Base-by-base conservation (phyloP, 2,888 invertebrate genomes). In the Liposcelis brunnea region DNA sequence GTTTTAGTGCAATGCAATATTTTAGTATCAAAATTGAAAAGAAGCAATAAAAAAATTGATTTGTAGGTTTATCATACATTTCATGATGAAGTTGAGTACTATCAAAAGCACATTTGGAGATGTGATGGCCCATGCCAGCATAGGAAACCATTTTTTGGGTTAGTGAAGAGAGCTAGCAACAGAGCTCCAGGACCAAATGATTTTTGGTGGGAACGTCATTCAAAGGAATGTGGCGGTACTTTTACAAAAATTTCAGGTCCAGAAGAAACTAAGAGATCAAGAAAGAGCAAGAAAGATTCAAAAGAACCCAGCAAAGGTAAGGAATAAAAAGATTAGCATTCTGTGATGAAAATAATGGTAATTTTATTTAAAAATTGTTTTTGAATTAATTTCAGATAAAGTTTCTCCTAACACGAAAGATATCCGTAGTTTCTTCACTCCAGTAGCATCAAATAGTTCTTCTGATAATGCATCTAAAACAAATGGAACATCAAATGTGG, bases 31-130 rank as follows among this genome's bases (percentile, higher is more conserved):
- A 7, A 12, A 15, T 12, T 43, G 14, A 6, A 11, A 10, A n/a
- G 33, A 36, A 32, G 1, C 19, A 4, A 31, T 12, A 10, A 10
- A 12, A 35, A 18, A 6, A n/a, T 33, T 34, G 8, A 14, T n/a
- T n/a, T 53, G 2, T 53, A 76, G 78, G 75, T 97, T 42, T 98
- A 93, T 59, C 98, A 99, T 61, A 74, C 68, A 52, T 98, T 98
- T 60, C 83, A 91, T 61, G 89, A 90, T 61, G 98, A 98, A 71
- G 97, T 97, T 7, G 66, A 72, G 49, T 60, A 78, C 1, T 94
- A 91, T 60, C 74, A 82, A 61, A 81, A 79, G 42, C 97, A 99
- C 62, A 85, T 89, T 79, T 99, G 98, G 98, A 72, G 84, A 52
- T 98, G 95, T 60, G 70, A 83, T 62, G 97, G 97, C 0, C 77